Percentiles rank a stretch among this genome's conserved stretches.
These are phyloP conservation scores for Phyllopteryx taeniolatus DNA, from an alignment of 2,113 vertebrate species.

Conservation along the genomic window DNA sequence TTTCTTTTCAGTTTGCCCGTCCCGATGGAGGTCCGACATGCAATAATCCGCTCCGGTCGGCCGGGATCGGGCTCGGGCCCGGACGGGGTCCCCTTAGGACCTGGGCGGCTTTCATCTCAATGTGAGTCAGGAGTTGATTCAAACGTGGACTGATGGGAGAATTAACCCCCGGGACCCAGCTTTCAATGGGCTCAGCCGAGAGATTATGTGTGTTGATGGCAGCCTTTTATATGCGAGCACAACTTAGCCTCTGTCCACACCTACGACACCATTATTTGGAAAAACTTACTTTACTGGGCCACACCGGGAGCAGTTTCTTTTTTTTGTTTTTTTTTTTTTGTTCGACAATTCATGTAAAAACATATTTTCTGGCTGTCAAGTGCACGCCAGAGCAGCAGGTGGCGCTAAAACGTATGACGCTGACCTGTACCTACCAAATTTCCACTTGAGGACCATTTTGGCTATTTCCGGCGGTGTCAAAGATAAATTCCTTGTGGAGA, in stretches of 20 bases:
- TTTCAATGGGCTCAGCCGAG: conserved; percentile 97
- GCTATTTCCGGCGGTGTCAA: neutral
- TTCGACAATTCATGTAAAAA: neutral
- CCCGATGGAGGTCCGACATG: conserved; percentile 93
- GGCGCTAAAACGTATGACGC: neutral
- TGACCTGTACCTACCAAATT: neutral
- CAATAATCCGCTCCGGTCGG: conserved; percentile 91
- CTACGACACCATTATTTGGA: neutral
- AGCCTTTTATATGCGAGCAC: conserved; percentile 73
- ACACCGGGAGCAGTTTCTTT: neutral
- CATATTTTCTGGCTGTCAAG: neutral
- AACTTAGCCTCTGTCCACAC: conserved; percentile 4
- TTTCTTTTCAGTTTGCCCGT: conserved; percentile 99
- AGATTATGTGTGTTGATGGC: conserved; percentile 99
- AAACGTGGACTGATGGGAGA: conserved; percentile 98
- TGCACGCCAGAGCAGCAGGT: neutral
- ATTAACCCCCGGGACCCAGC: conserved; percentile 95
- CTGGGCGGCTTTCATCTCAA: conserved; percentile 92
- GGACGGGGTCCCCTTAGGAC: conserved; percentile 74
- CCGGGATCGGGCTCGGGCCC: conserved; percentile 86
- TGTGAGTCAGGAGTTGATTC: conserved; percentile 98
- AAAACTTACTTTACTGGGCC: neutral
- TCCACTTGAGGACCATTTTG: neutral
- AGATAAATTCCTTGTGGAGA: no score
- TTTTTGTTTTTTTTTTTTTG: neutral